A percentile compares a stretch with the other conserved stretches of the same genome.
Conservation (phyloP, 2,888 invertebrate species). For the Arge pagana region DNA sequence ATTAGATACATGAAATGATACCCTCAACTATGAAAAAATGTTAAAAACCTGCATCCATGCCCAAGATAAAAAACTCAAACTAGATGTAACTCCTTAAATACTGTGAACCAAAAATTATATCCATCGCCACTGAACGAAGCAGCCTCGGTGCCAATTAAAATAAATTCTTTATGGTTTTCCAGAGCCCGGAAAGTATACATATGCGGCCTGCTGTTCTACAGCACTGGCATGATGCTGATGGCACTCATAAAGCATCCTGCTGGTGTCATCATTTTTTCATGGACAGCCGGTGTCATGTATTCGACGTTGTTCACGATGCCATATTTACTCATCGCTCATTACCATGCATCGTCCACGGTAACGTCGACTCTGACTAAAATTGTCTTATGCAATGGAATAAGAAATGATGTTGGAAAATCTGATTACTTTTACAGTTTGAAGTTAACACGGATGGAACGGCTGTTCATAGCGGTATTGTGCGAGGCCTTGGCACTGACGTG, state of each 20-base stretch:
- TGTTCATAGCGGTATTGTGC: conserved; percentile 66
- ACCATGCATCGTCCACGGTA: conserved; percentile 90
- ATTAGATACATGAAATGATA: too few relatives aligned
- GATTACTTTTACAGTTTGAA: conserved; percentile 63
- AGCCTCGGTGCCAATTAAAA: too few relatives aligned
- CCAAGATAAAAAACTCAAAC: too few relatives aligned
- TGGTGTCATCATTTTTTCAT: conserved; percentile 86
- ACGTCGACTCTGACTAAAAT: too few relatives aligned
- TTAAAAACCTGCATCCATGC: too few relatives aligned
- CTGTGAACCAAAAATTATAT: too few relatives aligned
- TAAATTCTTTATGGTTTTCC: conserved; percentile 48
- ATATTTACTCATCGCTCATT: conserved; percentile 90
- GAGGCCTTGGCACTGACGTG: conserved; percentile 93
- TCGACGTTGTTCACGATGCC: conserved; percentile 98
- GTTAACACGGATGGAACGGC: conserved; percentile 62
- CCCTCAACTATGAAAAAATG: too few relatives aligned
- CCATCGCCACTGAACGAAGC: too few relatives aligned
- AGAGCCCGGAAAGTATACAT: conserved; percentile 89
- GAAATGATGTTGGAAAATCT: background rate
- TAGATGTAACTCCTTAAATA: too few relatives aligned
- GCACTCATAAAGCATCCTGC: conserved; percentile 75
- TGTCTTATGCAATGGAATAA: background rate
- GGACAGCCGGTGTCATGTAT: conserved; percentile 96
- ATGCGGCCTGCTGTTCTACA: conserved; percentile 86
- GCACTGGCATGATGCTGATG: conserved; percentile 86